These are phyloP conservation scores for Trachops cirrhosus DNA, from an alignment of 2,797 vertebrate genomes.

Conservation along the genomic window DNA sequence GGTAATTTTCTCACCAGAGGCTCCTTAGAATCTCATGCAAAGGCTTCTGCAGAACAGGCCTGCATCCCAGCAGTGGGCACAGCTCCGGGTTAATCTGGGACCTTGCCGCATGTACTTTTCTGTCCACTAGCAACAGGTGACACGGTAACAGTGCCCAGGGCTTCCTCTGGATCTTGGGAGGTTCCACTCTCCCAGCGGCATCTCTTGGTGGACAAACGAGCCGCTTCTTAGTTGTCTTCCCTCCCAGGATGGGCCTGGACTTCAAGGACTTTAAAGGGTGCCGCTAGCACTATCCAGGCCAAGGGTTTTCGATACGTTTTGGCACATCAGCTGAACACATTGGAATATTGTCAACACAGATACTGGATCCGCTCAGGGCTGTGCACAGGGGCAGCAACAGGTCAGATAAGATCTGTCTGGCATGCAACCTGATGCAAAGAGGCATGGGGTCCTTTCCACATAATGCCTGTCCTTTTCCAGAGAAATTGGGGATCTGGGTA, in stretches of 20 bases:
- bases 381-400: not conserved
- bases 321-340: constrained; percentile 61
- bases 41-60: not conserved
- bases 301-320: constrained; percentile 53
- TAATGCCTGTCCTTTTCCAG: constrained; percentile 9
- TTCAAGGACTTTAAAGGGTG: constrained; percentile 63
- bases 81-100: not conserved
- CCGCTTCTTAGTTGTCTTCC: not conserved
- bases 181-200: not conserved
- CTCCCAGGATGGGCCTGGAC: constrained; percentile 21
- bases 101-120: accelerated
- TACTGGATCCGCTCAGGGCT: constrained; percentile 45
- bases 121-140: not conserved
- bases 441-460: not conserved
- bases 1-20: not conserved
- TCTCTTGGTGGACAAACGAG: not conserved
- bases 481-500: constrained; percentile 37
- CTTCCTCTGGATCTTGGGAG: not conserved
- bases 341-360: constrained; percentile 63
- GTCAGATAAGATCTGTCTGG: constrained; percentile 68
- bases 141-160: not conserved
- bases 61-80: not conserved
- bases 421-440: not conserved
- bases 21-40: not conserved
- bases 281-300: constrained; percentile 58